Percentiles rank a stretch among this genome's conserved stretches.
Evolutionary conservation across 2,888 invertebrate species (phyloP).

Genomic region (Phyto melanocephala): DNA sequence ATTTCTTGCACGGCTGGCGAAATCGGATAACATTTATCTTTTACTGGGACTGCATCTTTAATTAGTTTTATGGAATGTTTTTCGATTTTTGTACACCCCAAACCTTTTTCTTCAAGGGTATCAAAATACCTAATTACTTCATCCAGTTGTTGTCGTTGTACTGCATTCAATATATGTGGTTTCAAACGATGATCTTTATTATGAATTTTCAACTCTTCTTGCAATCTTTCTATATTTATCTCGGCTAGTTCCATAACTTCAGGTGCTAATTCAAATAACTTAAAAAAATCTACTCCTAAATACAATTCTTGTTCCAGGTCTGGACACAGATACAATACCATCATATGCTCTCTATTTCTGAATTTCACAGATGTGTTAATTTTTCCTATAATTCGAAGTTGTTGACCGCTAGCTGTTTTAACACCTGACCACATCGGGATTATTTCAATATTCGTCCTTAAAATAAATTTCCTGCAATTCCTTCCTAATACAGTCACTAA

Average conservation of each 20-base stretch:
- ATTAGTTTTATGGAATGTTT: not conserved
- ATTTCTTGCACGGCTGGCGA: too few relatives aligned
- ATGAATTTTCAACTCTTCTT: not conserved
- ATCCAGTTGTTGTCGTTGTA: not conserved
- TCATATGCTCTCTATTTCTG: not conserved
- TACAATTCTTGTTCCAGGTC: too few relatives aligned
- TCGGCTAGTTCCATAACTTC: not conserved
- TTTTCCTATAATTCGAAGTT: not conserved
- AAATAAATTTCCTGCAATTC: not conserved
- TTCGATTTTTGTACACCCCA: not conserved
- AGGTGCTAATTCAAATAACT: not conserved
- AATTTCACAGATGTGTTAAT: not conserved
- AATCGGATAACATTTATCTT: not conserved
- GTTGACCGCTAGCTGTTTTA: not conserved
- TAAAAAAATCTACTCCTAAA: not conserved
- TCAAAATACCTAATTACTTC: not conserved
- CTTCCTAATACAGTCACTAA: not conserved
- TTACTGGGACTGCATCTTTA: not conserved
- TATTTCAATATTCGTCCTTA: not conserved
- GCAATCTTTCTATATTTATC: not conserved
- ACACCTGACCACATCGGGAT: not conserved
- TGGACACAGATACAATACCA: not conserved
- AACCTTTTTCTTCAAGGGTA: constrained; percentile 6
- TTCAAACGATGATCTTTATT: not conserved
- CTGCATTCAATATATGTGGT: not conserved